Evolutionary conservation across 2,113 vertebrate species (phyloP).

Genomic region (Channa argus): DNA sequence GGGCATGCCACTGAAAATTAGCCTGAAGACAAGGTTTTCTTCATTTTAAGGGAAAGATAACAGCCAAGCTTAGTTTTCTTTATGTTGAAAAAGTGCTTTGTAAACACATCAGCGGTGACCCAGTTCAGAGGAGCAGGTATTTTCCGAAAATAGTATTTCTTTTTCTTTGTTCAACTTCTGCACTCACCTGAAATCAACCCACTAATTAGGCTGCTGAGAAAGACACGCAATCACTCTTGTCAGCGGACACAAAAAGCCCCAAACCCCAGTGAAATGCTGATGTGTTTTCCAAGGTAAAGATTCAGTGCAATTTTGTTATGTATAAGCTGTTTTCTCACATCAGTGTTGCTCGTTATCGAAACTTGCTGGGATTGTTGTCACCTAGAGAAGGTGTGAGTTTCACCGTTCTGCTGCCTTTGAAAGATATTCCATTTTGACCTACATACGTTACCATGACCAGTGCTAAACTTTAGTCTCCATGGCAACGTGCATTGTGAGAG

Average conservation of each 20-base stretch:
- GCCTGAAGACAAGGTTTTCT: conserved; percentile 49
- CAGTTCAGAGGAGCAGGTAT: conserved; percentile 29
- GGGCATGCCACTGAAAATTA: conserved; percentile 6
- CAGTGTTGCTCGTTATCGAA: conserved; percentile 36
- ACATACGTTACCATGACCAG: conserved; percentile 72
- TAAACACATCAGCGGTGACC: conserved; percentile 43
- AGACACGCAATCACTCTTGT: background rate
- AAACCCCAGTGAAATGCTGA: conserved; percentile 18
- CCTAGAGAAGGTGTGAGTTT: conserved; percentile 24
- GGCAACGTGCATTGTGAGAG: conserved; percentile 68
- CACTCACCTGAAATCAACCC: conserved; percentile 31
- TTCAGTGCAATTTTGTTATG: conserved; percentile 10
- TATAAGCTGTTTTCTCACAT: conserved; percentile 16
- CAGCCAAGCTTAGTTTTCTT: conserved; percentile 24
- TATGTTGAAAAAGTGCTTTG: conserved; percentile 31
- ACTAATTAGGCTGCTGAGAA: conserved; percentile 41
- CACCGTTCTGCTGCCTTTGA: conserved; percentile 39
- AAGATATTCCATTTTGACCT: conserved; percentile 70
- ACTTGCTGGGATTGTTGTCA: conserved; percentile 27
- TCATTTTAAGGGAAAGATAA: conserved; percentile 35
- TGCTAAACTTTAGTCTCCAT: conserved; percentile 80
- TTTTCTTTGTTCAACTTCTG: conserved; percentile 15
- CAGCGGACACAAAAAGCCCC: conserved; percentile 5
- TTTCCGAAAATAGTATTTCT: conserved; percentile 14
- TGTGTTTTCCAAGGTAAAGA: conserved; percentile 33